Base-by-base conservation (phyloP, 1,140 invertebrate species). In the Harpegnathos saltator region DNA sequence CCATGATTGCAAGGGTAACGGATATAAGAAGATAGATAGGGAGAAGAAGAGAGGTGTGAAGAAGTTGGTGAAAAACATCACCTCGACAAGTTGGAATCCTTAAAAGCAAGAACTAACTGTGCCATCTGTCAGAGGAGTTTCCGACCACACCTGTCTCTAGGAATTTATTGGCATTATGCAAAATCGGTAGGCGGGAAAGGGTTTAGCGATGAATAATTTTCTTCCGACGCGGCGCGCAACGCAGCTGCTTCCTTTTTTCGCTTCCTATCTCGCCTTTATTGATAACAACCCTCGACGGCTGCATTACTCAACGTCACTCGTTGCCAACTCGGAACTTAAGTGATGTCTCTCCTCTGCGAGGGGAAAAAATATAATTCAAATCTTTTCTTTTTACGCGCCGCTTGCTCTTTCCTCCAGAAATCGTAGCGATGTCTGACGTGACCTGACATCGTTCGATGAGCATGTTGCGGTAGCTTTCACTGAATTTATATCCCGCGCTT, bases 251-350 rank as follows among this genome's bases (percentile, higher is more conserved):
- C 58, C 54, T 12, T 58, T 73, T 72, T 22, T 14, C 9, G 0
- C 29, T 1, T 59, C 15, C 24, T 3, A 33, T 26, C 33, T 61
- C 38, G 17, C 1, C 11, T 73, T 59, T 19, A 59, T 71, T 56
- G n/a, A 58, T 72, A 61, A 74, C 17, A 17, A 74, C 15, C 19
- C 33, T 48, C 24, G 22, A 74, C 22, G 52, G n/a, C 5, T 73
- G 33, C 15, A 73, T 44, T 29, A 48, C n/a, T 74, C 71, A 61
- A 61, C 3, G 33, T 74, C 22, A 24, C 15, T 61, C 17, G 15
- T 50, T 54, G 66, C 61, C 33, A 26, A 61, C 48, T 61, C 17
- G 11, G 0, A 61, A 73, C 15, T 71, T 38, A 33, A 33, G 29
- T 12, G 54, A 58, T 3, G 11, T 24, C 19, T 44, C 38, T 44